Base-by-base conservation (phyloP, 2,888 invertebrate genomes). In the Galerucella nymphaeae region DNA sequence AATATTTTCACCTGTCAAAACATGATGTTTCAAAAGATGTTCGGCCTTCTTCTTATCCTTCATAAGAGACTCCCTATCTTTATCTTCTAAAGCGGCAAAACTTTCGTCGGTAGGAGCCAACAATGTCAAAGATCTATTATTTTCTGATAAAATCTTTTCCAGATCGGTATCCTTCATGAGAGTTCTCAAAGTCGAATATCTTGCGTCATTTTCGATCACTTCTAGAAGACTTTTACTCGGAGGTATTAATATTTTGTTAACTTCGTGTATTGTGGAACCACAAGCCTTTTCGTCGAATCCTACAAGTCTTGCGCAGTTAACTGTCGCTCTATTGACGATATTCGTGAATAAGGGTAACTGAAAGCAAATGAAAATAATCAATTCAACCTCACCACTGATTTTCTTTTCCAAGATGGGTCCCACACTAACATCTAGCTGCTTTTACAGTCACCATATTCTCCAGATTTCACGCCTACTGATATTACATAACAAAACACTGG, bases 241-340 rank as follows among this genome's bases (percentile, higher is more conserved):
- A 6, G 90, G 90, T 1, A 87, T 79, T 42, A 92, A 83, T 20
- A 91, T 86, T 78, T 88, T 89, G 80, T 91, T 91, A 1, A 93
- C 88, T 81, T 91, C 89, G 81, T 93, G 92, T 20, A 93, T 85
- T 10, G 91, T 88, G 0, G 91, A 91, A 70, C 92, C 92, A 79
- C 93, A 93, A 45, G 91, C 90, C 81, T 90, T 89, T 74, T 90
- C 89, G 78, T 92, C 91, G 70, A 89, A 88, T 76, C 89, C 89
- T 1, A 89, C 86, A 13, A 93, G 82, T 10, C 90, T 87, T 1
- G 91, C 92, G 83, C 93, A 93, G 82, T 93, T 92, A 0, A 91
- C 90, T 0, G 93, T 92, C 1, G 90, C 89, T 65, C 90, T 87
- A 76, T 90, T 89, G 82, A 89, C 88, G 1, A 89, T 86, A 76